Conservation (phyloP, 2,888 invertebrate species). For the Petrophora chlorosata region DNA sequence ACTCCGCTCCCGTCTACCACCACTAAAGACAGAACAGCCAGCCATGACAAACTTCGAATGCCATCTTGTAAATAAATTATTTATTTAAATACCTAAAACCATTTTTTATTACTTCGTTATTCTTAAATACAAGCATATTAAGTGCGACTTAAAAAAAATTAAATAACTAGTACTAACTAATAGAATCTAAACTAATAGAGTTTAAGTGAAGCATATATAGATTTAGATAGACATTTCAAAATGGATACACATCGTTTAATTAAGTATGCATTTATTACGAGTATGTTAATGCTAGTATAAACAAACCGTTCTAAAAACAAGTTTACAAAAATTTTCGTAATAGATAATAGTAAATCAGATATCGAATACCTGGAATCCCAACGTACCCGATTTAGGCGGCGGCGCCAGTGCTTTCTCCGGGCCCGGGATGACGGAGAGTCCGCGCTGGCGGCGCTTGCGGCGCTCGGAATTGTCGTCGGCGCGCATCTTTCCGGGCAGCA, state of each 20-base stretch:
- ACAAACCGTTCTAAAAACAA: no score
- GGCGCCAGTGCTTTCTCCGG: constrained; percentile 57
- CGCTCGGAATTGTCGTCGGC: constrained; percentile 55
- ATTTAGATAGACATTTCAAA: no score
- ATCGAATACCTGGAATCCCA: constrained; percentile 70
- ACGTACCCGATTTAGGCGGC: constrained; percentile 57
- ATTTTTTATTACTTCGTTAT: background rate
- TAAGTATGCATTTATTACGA: no score
- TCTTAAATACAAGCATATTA: no score
- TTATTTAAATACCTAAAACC: constrained; percentile 44
- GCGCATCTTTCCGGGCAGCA: constrained; percentile 61
- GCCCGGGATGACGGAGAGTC: constrained; percentile 70
- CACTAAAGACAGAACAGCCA: constrained; percentile 40
- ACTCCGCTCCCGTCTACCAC: constrained; percentile 48
- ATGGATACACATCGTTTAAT: no score
- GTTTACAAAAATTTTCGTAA: background rate
- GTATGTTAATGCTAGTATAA: no score
- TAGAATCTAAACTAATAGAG: no score
- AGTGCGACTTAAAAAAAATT: no score
- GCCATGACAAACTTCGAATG: constrained; percentile 36
- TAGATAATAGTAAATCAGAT: constrained; percentile 44
- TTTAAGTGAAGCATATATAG: no score
- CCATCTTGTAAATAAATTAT: constrained; percentile 58
- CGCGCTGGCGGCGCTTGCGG: constrained; percentile 59
- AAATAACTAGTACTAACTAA: no score